These are phyloP conservation scores for Ectemnius cavifrons DNA, from an alignment of 2,888 invertebrate species.

Conservation along the genomic window DNA sequence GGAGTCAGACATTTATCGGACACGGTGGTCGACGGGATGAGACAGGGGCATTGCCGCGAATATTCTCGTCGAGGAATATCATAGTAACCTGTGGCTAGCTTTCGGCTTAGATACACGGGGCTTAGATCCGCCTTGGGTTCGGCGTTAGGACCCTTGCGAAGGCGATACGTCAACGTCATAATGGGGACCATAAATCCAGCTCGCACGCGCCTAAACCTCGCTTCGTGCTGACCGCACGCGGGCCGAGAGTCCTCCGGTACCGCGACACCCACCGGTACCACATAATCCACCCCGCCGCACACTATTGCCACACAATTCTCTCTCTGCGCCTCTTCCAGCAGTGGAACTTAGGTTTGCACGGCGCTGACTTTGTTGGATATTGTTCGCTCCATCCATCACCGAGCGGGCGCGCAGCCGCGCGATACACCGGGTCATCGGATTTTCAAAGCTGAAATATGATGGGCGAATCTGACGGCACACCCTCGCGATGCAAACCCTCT, in stretches of 20 bases:
- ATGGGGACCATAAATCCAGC: slow-evolving; percentile 71
- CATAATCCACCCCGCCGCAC: slow-evolving; percentile 50
- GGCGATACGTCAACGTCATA: slow-evolving; percentile 74
- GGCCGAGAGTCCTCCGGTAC: slow-evolving; percentile 44
- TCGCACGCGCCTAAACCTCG: slow-evolving; percentile 68
- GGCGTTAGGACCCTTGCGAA: slow-evolving; percentile 65
- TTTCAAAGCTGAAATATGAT: slow-evolving; percentile 19
- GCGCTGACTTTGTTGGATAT: slow-evolving; percentile 61
- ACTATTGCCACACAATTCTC: slow-evolving; percentile 9
- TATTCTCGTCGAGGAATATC: slow-evolving; percentile 60
- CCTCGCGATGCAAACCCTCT: background rate
- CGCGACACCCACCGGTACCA: slow-evolving; percentile 36
- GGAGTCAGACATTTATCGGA: slow-evolving; percentile 54
- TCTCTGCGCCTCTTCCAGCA: slow-evolving; percentile 12
- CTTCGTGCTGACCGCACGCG: slow-evolving; percentile 57
- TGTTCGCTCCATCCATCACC: slow-evolving; percentile 52
- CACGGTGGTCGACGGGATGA: slow-evolving; percentile 65
- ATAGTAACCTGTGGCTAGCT: slow-evolving; percentile 66
- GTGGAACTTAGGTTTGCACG: slow-evolving; percentile 53
- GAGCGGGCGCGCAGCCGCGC: background rate
- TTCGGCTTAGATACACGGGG: slow-evolving; percentile 66
- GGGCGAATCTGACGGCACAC: slow-evolving; percentile 13
- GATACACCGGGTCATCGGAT: slow-evolving; percentile 4
- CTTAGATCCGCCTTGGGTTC: slow-evolving; percentile 65
- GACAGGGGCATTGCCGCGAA: slow-evolving; percentile 39